Evolutionary conservation across 2,797 vertebrate species (phyloP).

Genomic region (Threskiornis aethiopicus): DNA sequence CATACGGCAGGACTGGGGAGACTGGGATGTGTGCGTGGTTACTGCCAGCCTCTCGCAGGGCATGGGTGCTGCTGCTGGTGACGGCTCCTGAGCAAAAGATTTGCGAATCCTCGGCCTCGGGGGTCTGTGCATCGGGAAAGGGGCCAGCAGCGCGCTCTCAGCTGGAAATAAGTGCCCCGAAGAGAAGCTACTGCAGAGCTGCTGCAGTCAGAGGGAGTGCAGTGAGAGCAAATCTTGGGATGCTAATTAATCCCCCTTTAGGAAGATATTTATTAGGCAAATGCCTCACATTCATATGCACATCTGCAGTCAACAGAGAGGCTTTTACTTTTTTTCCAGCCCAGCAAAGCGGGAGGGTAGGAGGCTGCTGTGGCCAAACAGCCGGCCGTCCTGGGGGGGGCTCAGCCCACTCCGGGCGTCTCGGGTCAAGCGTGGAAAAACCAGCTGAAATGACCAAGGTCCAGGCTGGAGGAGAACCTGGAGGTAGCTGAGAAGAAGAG

Average conservation of each 20-base stretch:
- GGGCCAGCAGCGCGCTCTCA: not conserved
- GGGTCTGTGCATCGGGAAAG: not conserved
- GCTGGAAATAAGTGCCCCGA: not conserved
- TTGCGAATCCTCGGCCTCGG: not conserved
- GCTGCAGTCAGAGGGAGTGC: not conserved
- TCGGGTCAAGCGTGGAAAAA: not conserved
- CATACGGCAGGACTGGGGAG: not conserved
- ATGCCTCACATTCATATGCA: slow-evolving; percentile 30
- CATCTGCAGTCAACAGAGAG: not conserved
- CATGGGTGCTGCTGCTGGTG: rapidly evolving
- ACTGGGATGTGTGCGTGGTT: not conserved
- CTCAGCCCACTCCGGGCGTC: rapidly evolving
- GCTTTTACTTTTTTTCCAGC: slow-evolving; percentile 9
- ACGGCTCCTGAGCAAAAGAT: not conserved
- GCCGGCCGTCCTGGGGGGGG: not conserved
- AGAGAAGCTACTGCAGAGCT: not conserved
- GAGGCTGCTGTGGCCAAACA: not conserved
- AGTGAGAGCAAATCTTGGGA: not conserved
- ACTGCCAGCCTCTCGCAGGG: rapidly evolving
- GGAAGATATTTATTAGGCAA: slow-evolving; percentile 53
- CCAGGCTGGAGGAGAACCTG: not conserved
- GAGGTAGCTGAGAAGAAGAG: not conserved
- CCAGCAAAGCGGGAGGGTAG: not conserved
- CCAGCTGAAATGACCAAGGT: not conserved
- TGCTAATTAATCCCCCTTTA: slow-evolving; percentile 4